Evolutionary conservation across 2,797 vertebrate species (phyloP), one percentile per base, ranked within the genome.

Genomic region (Petrocephalus sullivani): DNA sequence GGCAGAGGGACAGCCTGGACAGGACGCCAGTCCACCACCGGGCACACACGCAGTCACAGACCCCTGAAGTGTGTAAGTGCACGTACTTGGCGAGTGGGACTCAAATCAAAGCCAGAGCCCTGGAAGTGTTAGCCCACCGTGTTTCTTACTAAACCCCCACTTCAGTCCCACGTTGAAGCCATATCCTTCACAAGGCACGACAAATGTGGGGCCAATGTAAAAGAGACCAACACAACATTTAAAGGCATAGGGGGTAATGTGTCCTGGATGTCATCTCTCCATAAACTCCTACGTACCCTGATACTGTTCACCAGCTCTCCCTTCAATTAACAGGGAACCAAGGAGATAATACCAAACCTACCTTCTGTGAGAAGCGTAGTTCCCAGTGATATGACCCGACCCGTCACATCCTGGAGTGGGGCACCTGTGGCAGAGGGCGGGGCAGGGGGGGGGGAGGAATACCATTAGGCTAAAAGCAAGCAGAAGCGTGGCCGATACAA

Each of bases 361-460:
- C 98, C 98, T 99, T 95, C 98, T 95, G 90, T 99, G 98, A 0
- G 98, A 99, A 88, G 98, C 94, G 93, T 99, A 99, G 96, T 99
- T 99, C 94, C 98, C 98, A 89, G 98, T 99, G 93, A 99, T 98
- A 92, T 99, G 98, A 94, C 98, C 98, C 21, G 98, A 99, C 87
- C 98, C 98, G 67, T 99, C 98, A 92, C 98, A 99, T 93, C 98
- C 98, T 60, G 96, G 97, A 28, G 98, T 99, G 92, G 98, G 98
- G 95, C 98, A 99, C 96, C 98, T 99, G 94, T 0, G 0, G 28
- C 28, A 1, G 0, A 89, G 92, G 75, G 91, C 28, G 28, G 28
- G 28, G 64, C 87, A 83, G 54, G 90, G 61, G 67, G 61, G 67
- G 41, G 28, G 51, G 19, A 21, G 14, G 8, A 3, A 89, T 58